Evolutionary conservation across 2,888 invertebrate species (phyloP).

Genomic region (Orthosia gothica): DNA sequence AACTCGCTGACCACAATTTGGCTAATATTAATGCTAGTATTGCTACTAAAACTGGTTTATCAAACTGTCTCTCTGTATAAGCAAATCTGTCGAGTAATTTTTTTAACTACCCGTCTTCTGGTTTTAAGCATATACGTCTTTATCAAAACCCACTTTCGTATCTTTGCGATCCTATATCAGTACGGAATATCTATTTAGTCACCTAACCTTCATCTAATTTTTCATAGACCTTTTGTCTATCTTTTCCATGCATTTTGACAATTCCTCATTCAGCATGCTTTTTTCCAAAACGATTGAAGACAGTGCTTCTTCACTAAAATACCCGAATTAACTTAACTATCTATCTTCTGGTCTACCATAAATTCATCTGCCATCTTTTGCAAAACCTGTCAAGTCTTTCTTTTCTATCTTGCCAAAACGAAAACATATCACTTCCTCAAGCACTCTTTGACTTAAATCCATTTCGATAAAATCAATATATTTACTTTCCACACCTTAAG

Average conservation of each 20-base stretch:
- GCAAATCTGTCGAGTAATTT: neutral
- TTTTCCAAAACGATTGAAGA: no score
- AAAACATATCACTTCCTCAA: neutral
- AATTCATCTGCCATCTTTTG: neutral
- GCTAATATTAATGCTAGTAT: no score
- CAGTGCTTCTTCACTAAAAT: no score
- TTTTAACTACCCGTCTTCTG: neutral
- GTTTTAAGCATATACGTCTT: neutral
- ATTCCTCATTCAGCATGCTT: no score
- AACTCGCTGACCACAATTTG: conserved; percentile 8
- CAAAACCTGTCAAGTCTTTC: neutral
- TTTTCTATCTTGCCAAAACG: neutral
- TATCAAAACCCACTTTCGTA: no score
- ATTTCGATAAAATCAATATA: conserved; percentile 23
- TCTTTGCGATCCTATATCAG: no score
- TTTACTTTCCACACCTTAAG: conserved; percentile 31
- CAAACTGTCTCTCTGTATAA: neutral
- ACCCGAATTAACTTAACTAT: no score
- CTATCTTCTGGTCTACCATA: neutral
- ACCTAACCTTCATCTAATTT: no score
- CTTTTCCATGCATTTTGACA: no score
- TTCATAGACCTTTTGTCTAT: no score
- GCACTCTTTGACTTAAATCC: neutral
- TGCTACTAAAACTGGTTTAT: neutral
- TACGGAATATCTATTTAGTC: no score